Conservation (phyloP, 1,140 invertebrate species). For the Coptotermes formosanus region DNA sequence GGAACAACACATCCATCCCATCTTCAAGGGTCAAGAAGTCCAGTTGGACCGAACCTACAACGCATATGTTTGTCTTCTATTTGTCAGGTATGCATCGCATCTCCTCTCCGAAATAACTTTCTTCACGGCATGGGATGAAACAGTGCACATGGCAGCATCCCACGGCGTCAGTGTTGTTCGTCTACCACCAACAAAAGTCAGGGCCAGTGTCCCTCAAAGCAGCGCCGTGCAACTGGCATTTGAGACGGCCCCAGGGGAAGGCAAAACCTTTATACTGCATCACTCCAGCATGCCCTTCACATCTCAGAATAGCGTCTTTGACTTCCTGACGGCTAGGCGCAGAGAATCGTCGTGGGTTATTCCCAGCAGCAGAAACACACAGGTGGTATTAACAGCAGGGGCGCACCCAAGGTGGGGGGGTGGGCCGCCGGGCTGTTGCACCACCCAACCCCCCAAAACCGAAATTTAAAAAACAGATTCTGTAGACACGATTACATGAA, state of each 20-base stretch:
- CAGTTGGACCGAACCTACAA: too few species aligned
- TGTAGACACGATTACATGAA: too few species aligned
- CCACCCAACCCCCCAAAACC: too few species aligned
- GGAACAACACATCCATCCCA: too few species aligned
- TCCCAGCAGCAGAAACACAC: not conserved
- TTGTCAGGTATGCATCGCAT: not conserved
- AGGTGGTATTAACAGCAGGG: not conserved
- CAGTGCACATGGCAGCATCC: constrained; percentile 8
- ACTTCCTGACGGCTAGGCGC: not conserved
- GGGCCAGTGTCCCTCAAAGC: not conserved
- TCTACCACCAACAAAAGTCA: not conserved
- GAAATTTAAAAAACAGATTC: too few species aligned
- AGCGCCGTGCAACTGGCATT: not conserved
- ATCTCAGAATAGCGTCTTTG: not conserved
- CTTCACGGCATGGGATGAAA: not conserved
- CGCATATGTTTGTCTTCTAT: too few species aligned
- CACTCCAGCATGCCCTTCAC: not conserved
- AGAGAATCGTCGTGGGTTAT: not conserved
- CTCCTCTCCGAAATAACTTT: not conserved
- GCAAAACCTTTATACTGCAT: not conserved
- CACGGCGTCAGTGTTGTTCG: not conserved
- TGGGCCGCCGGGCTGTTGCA: too few species aligned
- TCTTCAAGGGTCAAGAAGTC: too few species aligned
- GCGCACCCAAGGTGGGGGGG: too few species aligned
- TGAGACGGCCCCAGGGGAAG: not conserved